Evolutionary conservation across 2,113 vertebrate species (phyloP), one percentile per base, ranked within the genome.

Genomic region (Tetraodon nigroviridis): DNA sequence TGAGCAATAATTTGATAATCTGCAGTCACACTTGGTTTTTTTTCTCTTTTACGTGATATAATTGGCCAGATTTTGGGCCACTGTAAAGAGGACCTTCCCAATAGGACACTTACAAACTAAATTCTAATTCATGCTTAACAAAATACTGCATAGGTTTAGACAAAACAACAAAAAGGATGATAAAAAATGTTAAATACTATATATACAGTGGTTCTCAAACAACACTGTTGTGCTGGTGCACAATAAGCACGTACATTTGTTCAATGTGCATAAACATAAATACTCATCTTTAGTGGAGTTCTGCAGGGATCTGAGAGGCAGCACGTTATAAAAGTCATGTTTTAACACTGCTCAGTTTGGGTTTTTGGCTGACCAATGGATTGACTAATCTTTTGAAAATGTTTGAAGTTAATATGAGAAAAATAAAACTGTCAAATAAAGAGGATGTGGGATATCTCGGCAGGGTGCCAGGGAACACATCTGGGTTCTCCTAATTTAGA

Each of bases 251-350:
- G 74, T 80, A 76, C 76, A 3, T 1, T n/a, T 17, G n/a, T 46
- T 17, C 44, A 49, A 64, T 58, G 73, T 78, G 76, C 77, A 68
- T 60, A 52, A 82, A 80, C 78, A 82, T 79, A 81, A 85, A 85
- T 78, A 84, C 0, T 67, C 3, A 51, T 67, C 56, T 66, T 22
- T 55, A 60, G 65, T 44, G 64, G 13, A 16, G 62, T 22, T 50
- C 27, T 54, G 54, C 55, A n/a, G 32, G 53, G 61, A 65, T 64
- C 20, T 61, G 52, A 55, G 24, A 56, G 52, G 18, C 44, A 37
- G n/a, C 55, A 5, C 16, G 7, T 37, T 21, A 7, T 6, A 24
- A 18, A 37, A 8, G 11, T 8, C 10, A 37, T 37, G 32, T 21
- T 22, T 47, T 53, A 24, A 42, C 50, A 61, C 49, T 19, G 45